Conservation (phyloP, 2,113 vertebrate genomes). For the Hippolais icterina region DNA sequence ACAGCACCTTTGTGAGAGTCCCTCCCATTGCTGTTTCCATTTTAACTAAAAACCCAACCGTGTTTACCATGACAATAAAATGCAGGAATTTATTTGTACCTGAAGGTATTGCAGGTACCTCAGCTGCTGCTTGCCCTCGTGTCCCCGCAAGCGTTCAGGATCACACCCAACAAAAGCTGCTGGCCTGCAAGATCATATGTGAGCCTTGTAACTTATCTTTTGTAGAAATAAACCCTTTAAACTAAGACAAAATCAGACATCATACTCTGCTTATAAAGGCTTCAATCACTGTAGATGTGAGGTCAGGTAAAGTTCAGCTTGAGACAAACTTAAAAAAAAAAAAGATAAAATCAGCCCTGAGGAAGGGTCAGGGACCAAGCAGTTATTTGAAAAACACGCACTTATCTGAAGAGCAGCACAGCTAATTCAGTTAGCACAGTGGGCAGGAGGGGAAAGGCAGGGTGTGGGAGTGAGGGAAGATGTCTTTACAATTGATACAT, state of each 20-base stretch:
- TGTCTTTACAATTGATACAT: not conserved
- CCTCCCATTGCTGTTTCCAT: no score
- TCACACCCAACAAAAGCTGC: not conserved
- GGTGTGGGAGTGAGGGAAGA: not conserved
- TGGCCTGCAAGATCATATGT: not conserved
- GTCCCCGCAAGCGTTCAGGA: not conserved
- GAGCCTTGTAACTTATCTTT: not conserved
- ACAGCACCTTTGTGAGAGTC: no score
- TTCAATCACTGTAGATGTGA: not conserved
- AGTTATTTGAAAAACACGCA: not conserved
- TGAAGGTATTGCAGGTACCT: not conserved
- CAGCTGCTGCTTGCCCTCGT: not conserved
- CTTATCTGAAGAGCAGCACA: not conserved
- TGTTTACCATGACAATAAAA: not conserved
- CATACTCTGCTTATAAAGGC: not conserved
- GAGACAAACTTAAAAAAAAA: not conserved
- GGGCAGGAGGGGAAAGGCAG: not conserved
- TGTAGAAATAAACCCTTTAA: not conserved
- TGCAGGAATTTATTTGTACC: not conserved
- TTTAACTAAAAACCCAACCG: no score
- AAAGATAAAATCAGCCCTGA: not conserved
- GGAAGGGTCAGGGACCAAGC: not conserved
- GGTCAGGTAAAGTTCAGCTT: constrained; percentile 26
- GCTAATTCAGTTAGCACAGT: not conserved
- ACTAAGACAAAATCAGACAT: constrained; percentile 3